phyloP scores from a whole-genome alignment of 2,113 vertebrate species.

The Andinoacara biseriatus region DNA sequence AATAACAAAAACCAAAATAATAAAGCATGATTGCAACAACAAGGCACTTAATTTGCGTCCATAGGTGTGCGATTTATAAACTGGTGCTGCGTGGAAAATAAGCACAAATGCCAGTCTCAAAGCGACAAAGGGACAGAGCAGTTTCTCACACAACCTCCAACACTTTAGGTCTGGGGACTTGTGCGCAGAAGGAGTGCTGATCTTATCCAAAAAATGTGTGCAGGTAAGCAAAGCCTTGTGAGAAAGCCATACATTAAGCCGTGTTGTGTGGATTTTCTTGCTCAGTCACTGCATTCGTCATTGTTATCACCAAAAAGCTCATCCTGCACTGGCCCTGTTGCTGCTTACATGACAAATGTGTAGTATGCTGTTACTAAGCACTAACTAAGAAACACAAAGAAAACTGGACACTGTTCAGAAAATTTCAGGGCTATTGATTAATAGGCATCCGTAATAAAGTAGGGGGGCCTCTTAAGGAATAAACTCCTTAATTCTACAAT shows the following conservation, averaged over 20 bases:
- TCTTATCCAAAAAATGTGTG: conserved; percentile 72
- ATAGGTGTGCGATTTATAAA: conserved; percentile 5
- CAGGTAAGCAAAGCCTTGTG: conserved; percentile 66
- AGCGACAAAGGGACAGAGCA: conserved; percentile 2
- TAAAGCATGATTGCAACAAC: conserved; percentile 9
- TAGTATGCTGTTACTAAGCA: neutral
- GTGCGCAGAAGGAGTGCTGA: conserved; percentile 67
- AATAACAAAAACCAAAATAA: conserved; percentile 29
- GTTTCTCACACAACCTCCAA: conserved; percentile 49
- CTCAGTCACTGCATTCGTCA: conserved; percentile 58
- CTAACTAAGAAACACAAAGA: accelerated
- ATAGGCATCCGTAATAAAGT: neutral
- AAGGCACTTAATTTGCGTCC: conserved; percentile 10
- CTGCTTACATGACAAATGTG: neutral
- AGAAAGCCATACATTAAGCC: conserved; percentile 64
- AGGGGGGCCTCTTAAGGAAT: neutral
- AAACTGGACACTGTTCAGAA: neutral
- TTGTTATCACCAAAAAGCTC: conserved; percentile 39
- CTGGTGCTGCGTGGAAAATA: neutral
- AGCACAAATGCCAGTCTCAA: neutral
- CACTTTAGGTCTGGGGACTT: conserved; percentile 21
- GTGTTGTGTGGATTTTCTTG: conserved; percentile 49
- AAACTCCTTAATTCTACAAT: neutral
- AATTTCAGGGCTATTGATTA: neutral
- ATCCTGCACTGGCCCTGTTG: neutral